Percentiles rank a stretch among this genome's conserved stretches.
These are phyloP conservation scores for Paramacrobiotus metropolitanus DNA, from an alignment of 1,140 invertebrate species.

Conservation along the genomic window DNA sequence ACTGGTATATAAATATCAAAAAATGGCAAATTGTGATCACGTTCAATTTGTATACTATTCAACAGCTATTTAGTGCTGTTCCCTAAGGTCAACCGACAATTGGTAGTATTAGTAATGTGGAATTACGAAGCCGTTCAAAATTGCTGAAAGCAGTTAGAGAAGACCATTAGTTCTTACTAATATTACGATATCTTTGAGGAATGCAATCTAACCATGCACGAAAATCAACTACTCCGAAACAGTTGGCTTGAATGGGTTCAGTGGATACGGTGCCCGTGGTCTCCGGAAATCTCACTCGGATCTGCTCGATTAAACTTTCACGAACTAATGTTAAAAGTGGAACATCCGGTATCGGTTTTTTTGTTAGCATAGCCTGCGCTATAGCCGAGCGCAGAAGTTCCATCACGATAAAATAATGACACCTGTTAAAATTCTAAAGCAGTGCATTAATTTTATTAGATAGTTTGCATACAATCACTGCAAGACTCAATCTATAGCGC, in stretches of 20 bases:
- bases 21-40: too few species aligned
- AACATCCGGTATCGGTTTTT: not conserved
- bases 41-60: too few species aligned
- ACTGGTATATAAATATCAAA: too few species aligned
- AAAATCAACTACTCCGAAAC: not conserved
- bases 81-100: too few species aligned
- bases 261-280: not conserved
- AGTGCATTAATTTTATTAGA: too few species aligned
- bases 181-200: not conserved
- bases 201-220: not conserved
- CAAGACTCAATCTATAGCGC: too few species aligned
- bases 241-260: not conserved
- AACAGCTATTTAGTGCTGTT: too few species aligned
- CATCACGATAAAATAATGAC: conserved; percentile 1
- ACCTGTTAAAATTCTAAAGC: too few species aligned
- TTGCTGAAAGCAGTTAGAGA: not conserved
- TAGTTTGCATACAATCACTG: too few species aligned
- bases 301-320: not conserved
- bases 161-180: not conserved
- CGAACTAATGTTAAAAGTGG: not conserved
- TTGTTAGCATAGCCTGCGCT: not conserved
- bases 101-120: too few species aligned
- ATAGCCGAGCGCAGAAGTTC: not conserved
- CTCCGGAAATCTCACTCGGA: not conserved
- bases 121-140: too few species aligned